Percentiles rank a stretch among this genome's conserved stretches.
These are phyloP conservation scores for Pseudochirops cupreus DNA, from an alignment of 2,797 vertebrate species.

Conservation along the genomic window DNA sequence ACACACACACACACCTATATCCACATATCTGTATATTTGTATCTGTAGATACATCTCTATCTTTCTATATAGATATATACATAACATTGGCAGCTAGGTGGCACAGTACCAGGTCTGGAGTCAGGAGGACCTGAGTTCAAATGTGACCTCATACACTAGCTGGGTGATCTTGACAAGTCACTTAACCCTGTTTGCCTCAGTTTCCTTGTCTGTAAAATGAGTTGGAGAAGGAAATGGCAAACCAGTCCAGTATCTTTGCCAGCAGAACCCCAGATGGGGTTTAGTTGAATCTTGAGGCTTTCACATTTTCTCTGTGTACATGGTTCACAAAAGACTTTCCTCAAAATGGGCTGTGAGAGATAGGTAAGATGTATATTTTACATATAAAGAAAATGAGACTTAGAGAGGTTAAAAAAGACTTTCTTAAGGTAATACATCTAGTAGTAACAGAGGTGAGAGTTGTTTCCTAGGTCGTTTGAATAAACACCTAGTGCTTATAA, in stretches of 20 bases:
- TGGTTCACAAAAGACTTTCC: neutral
- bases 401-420: neutral
- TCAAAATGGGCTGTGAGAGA: neutral
- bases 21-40: neutral
- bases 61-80: neutral
- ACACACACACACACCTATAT: rapidly evolving
- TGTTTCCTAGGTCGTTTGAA: neutral
- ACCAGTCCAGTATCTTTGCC: neutral
- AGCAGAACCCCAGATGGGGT: neutral
- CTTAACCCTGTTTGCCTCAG: neutral
- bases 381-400: neutral
- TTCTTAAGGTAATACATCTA: neutral
- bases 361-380: neutral
- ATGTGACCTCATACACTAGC: too few species aligned
- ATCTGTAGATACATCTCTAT: neutral
- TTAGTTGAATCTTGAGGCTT: neutral
- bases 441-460: neutral
- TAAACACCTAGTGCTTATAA: neutral
- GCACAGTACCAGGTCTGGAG: too few species aligned
- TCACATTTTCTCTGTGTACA: neutral
- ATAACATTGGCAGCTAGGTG: neutral
- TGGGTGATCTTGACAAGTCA: neutral
- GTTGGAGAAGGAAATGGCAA: neutral
- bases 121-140: too few species aligned
- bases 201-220: neutral